phyloP scores from a whole-genome alignment of 2,113 vertebrate species.

The Lanius ludovicianus region DNA sequence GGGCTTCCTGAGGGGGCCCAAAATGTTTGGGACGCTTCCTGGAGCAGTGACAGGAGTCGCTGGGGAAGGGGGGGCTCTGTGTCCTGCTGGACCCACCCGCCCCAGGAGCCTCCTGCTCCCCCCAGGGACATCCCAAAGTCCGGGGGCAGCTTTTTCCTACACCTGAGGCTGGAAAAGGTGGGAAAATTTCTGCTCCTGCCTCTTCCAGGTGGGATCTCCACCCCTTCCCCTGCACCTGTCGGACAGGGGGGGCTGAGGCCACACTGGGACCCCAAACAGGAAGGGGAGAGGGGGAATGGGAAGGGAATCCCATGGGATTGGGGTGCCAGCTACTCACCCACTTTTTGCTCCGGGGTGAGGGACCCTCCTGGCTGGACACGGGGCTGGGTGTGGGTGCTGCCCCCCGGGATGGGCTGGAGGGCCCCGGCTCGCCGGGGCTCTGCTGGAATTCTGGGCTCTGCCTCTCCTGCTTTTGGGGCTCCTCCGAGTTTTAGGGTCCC shows the following conservation, averaged over 20 bases:
- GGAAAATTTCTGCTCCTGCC: neutral
- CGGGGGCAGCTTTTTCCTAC: neutral
- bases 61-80: neutral
- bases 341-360: neutral
- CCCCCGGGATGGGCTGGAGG: fast-evolving
- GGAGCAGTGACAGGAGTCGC: fast-evolving
- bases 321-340: neutral
- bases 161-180: neutral
- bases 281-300: neutral
- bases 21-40: neutral
- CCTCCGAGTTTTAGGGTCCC: neutral
- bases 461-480: neutral
- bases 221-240: neutral
- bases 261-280: neutral
- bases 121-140: neutral
- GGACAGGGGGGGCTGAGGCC: neutral
- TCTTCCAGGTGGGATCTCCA: neutral
- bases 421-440: too few species aligned
- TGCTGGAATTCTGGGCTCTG: too few species aligned
- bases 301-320: fast-evolving
- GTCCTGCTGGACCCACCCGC: neutral
- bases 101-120: neutral
- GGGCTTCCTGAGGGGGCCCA: neutral
- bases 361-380: neutral
- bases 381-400: neutral